Conservation (phyloP, 2,797 vertebrate species). For the Xiphophorus birchmanni region DNA sequence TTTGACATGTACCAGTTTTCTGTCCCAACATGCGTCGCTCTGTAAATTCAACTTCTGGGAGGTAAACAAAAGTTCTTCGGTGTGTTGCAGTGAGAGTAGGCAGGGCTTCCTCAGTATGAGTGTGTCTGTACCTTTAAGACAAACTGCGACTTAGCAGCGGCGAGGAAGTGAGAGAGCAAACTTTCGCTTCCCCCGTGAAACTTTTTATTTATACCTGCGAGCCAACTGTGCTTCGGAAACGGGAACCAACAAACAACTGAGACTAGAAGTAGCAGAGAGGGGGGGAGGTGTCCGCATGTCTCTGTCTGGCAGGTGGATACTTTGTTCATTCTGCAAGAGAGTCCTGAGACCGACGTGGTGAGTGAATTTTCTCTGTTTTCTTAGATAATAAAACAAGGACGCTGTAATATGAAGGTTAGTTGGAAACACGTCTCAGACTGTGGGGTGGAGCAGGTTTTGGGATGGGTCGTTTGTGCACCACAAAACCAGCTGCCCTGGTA, state of each 20-base stretch:
- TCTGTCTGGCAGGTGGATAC: not conserved
- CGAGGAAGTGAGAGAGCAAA: constrained; percentile 65
- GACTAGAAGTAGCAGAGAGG: too few relatives aligned
- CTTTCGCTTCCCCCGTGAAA: constrained; percentile 74
- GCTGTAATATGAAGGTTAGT: not conserved
- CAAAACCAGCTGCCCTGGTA: not conserved
- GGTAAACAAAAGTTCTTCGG: not conserved
- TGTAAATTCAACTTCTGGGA: not conserved
- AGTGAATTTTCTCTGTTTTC: constrained; percentile 4
- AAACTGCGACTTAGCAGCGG: not conserved
- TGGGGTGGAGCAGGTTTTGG: not conserved
- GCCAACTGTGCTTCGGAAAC: constrained; percentile 34
- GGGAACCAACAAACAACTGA: constrained; percentile 39
- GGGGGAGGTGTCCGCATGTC: not conserved
- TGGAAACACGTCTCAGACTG: not conserved
- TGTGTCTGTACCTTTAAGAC: constrained; percentile 64
- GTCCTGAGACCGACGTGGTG: constrained; percentile 16
- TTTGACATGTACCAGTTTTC: not conserved
- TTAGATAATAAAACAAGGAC: not conserved
- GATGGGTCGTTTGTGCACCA: too few relatives aligned
- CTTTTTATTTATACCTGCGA: constrained; percentile 33
- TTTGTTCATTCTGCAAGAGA: not conserved
- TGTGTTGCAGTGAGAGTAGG: not conserved
- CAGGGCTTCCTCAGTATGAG: not conserved
- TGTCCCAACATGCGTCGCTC: not conserved